Percentiles rank a stretch among this genome's conserved stretches.
These are phyloP conservation scores for Corbicula japonica DNA, from an alignment of 2,888 invertebrate species.

Conservation along the genomic window DNA sequence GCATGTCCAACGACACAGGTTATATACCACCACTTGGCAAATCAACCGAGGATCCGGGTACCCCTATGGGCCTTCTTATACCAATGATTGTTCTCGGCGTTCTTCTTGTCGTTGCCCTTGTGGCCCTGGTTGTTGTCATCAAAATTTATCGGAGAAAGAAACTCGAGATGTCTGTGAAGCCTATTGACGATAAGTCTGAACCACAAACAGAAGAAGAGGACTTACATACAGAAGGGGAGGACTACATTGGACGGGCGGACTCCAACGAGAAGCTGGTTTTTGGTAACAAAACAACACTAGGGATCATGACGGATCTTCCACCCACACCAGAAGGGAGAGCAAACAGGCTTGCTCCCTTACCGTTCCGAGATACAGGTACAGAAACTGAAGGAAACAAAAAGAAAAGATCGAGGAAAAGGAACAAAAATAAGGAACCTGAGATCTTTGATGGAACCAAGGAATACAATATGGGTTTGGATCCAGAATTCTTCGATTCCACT, in stretches of 20 bases:
- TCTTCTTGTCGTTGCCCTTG: slow-evolving; percentile 46
- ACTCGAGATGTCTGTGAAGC: slow-evolving; percentile 42
- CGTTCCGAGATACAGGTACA: slow-evolving; percentile 62
- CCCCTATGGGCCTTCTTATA: slow-evolving; percentile 38
- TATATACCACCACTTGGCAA: neutral
- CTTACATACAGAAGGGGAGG: slow-evolving; percentile 51
- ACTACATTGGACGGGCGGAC: slow-evolving; percentile 22
- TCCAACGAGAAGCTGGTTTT: slow-evolving; percentile 45
- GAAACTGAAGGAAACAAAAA: slow-evolving; percentile 55
- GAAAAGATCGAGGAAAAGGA: slow-evolving; percentile 64
- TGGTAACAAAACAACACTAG: slow-evolving; percentile 42
- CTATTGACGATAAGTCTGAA: slow-evolving; percentile 58
- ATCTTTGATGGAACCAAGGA: slow-evolving; percentile 76
- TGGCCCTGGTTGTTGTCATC: slow-evolving; percentile 45
- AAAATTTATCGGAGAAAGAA: slow-evolving; percentile 42
- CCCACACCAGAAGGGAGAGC: slow-evolving; percentile 34
- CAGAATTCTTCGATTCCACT: slow-evolving; percentile 69
- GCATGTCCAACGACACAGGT: slow-evolving; percentile 43
- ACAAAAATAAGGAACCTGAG: slow-evolving; percentile 70
- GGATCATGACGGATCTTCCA: slow-evolving; percentile 42
- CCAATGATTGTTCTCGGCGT: slow-evolving; percentile 61
- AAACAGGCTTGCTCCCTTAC: slow-evolving; percentile 59
- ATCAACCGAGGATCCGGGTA: neutral
- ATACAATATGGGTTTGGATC: slow-evolving; percentile 73
- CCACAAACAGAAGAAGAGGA: slow-evolving; percentile 69